Evolutionary conservation across 1,140 invertebrate species (phyloP), one percentile per base, ranked within the genome.

Genomic region (Agrilus planipennis): DNA sequence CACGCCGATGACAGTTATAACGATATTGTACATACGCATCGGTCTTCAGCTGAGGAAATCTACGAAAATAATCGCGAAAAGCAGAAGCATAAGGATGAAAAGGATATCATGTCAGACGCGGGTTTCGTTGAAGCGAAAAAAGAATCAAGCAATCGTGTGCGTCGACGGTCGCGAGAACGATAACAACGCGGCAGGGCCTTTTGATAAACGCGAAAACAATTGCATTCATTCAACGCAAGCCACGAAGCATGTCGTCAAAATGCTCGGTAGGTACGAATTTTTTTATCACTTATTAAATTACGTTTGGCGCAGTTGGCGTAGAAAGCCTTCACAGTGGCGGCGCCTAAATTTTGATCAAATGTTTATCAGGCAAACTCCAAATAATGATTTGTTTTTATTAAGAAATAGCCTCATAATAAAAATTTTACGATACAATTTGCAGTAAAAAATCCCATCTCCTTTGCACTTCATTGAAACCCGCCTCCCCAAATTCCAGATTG

Each of bases 1-100:
- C n/a, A 70, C 75, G 4, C 82, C 83, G 4, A 82, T 85, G 78
- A 72, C 75, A 2, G 62, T 84, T 30, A 84, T 85, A 21, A 72
- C 77, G 9, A 72, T 79, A 27, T 60, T 84, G 34, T 85, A 86
- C 50, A 66, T 77, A 28, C 60, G 79, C 34, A 85, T 85, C 47
- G 81, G 76, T 1, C 42, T 82, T 19, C 72, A 77, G 50, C 61
- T 84, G 34, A 69, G 70, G 20, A 65, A 63, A 11, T 73, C 74
- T 2, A 22, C 34, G 2, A 53, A 54, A 19, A 39, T 50, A 15
- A 39, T 50, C 12, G 50, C 52, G 6, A 46, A 52, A 3, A 21
- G 34, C 9, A 21, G 49, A 27, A 58, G 55, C 32, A 51, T 58
- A 9, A 50, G 47, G 25, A 47, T 34, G 25, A 45, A 18, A 42